phyloP scores from a whole-genome alignment of 2,113 vertebrate genomes.

The Puntigrus tetrazona region DNA sequence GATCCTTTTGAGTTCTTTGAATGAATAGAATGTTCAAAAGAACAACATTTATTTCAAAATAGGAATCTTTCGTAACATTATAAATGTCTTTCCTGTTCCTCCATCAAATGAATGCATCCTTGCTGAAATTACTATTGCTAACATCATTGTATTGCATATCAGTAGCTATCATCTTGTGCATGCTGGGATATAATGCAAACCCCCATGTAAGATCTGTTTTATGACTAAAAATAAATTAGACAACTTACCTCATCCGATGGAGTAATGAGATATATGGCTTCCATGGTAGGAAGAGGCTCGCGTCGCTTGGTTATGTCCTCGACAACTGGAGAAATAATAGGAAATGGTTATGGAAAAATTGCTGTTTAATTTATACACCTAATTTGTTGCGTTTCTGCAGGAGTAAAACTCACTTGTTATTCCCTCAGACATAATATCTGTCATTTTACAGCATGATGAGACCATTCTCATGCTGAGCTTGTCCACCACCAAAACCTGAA shows the following conservation, averaged over 20 bases:
- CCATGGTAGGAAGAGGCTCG: slow-evolving; percentile 94
- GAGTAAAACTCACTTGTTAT: slow-evolving; percentile 89
- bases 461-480: slow-evolving; percentile 98
- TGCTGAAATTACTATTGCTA: not conserved
- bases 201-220: not conserved
- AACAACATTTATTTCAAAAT: not conserved
- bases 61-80: not conserved
- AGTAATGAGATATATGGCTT: slow-evolving; percentile 96
- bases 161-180: not conserved
- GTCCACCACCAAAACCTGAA: slow-evolving; percentile 94
- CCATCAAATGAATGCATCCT: not conserved
- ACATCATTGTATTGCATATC: not conserved
- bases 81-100: not conserved
- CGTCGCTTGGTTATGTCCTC: slow-evolving; percentile 93
- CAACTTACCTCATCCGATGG: slow-evolving; percentile 87
- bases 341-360: not conserved
- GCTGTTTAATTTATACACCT: not conserved
- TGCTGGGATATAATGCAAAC: not conserved
- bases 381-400: not conserved
- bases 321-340: slow-evolving; percentile 78
- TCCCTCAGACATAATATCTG: slow-evolving; percentile 97
- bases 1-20: not conserved
- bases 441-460: slow-evolving; percentile 98
- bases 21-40: not conserved
- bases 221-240: not conserved